phyloP scores from a whole-genome alignment of 2,888 invertebrate genomes.

The Nudaria mundana region DNA sequence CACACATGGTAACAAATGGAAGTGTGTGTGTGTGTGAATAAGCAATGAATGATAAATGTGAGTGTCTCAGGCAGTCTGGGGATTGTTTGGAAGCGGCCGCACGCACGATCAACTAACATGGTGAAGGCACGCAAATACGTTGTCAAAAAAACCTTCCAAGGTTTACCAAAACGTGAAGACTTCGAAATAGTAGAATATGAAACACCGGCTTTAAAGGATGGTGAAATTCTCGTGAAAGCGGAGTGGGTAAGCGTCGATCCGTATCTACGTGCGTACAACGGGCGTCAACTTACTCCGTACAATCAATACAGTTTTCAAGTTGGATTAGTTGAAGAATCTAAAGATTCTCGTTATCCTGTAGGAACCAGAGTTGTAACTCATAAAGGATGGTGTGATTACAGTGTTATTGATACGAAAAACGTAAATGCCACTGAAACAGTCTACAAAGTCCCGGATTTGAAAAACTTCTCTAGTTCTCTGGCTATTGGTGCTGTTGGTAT shows the following conservation, averaged over 20 bases:
- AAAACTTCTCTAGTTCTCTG: conserved; percentile 73
- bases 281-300: conserved; percentile 34
- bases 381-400: conserved; percentile 10
- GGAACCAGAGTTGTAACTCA: conserved; percentile 80
- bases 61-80: background rate
- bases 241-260: conserved; percentile 52
- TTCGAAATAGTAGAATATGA: conserved; percentile 81
- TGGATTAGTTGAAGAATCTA: conserved; percentile 80
- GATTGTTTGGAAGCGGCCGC: background rate
- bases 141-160: conserved; percentile 72
- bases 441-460: conserved; percentile 76
- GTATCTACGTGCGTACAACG: conserved; percentile 31
- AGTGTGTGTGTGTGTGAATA: too few relatives aligned
- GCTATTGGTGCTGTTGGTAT: conserved; percentile 83
- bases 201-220: conserved; percentile 29
- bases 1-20: too few relatives aligned
- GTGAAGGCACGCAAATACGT: conserved; percentile 71
- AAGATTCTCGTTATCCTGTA: conserved; percentile 80
- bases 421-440: conserved; percentile 12
- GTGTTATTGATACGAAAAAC: conserved; percentile 34
- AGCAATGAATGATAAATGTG: background rate
- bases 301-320: conserved; percentile 50
- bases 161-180: conserved; percentile 78
- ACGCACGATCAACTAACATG: conserved; percentile 39
- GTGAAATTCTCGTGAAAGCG: conserved; percentile 49